Conservation (phyloP, 2,888 invertebrate species). For the Suillia variegata region DNA sequence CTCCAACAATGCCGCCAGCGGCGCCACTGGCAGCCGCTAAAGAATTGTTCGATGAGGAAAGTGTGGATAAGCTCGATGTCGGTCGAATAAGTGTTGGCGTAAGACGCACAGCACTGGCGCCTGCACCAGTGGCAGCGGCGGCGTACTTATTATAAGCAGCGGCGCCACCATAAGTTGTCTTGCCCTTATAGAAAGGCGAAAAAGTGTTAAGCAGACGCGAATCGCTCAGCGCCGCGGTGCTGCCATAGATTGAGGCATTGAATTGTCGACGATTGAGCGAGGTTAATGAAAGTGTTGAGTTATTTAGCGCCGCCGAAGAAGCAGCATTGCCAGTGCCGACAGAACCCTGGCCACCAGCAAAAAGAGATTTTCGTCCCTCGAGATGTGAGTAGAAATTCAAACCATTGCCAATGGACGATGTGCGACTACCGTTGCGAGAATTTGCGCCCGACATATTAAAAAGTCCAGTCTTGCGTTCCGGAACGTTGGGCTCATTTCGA, state of each 20-base stretch:
- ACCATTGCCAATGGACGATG: constrained; percentile 42
- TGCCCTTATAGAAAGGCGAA: constrained; percentile 79
- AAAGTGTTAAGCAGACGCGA: constrained; percentile 53
- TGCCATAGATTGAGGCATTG: constrained; percentile 59
- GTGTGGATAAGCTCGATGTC: constrained; percentile 48
- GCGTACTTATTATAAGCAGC: constrained; percentile 64
- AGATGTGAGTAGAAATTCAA: constrained; percentile 57
- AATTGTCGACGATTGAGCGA: constrained; percentile 56
- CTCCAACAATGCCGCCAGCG: background rate
- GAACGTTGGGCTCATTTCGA: constrained; percentile 20
- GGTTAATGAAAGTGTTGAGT: constrained; percentile 57
- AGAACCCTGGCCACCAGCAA: constrained; percentile 37
- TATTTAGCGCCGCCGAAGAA: constrained; percentile 42
- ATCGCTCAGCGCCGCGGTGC: constrained; percentile 59
- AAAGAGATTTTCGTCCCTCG: constrained; percentile 58
- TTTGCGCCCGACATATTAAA: constrained; percentile 34
- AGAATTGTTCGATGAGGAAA: constrained; percentile 46
- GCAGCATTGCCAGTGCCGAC: background rate
- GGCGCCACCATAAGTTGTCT: constrained; percentile 78
- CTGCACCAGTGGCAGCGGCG: constrained; percentile 28
- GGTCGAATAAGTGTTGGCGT: constrained; percentile 51
- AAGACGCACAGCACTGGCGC: constrained; percentile 36
- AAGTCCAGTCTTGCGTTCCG: constrained; percentile 32
- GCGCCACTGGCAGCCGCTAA: constrained; percentile 17
- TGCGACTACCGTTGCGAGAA: constrained; percentile 37